Conservation (phyloP, 2,888 invertebrate genomes). For the Petrolisthes manimaculis region DNA sequence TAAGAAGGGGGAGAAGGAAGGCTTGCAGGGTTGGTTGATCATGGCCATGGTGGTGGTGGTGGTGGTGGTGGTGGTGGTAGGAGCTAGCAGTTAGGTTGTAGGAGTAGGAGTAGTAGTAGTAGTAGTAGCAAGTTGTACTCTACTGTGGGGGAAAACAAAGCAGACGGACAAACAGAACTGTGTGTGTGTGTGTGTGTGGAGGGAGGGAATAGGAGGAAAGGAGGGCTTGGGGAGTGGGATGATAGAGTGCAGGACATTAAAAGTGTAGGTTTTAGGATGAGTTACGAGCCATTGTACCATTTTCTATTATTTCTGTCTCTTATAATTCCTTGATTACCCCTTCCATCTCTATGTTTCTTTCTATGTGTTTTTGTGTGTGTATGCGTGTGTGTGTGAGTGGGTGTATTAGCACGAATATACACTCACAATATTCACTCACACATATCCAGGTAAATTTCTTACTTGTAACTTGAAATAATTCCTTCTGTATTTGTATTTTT, state of each 20-base stretch:
- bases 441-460: no score
- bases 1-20: slow-evolving; percentile 7
- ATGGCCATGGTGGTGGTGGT: not conserved
- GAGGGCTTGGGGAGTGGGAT: not conserved
- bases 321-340: slow-evolving; percentile 2
- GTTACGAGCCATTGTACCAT: not conserved
- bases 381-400: no score
- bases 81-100: not conserved
- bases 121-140: not conserved
- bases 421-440: no score
- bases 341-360: not conserved
- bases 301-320: slow-evolving; percentile 3
- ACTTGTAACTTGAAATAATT: no score
- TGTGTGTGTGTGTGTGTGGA: not conserved
- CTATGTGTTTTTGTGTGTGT: not conserved
- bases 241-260: slow-evolving; percentile 1
- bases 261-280: slow-evolving; percentile 10
- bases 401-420: no score
- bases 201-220: not conserved
- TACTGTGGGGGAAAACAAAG: not conserved
- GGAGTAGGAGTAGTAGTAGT: not conserved
- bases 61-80: not conserved
- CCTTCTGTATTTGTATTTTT: no score
- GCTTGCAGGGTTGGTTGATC: no score
- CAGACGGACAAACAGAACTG: not conserved